phyloP scores from a whole-genome alignment of 2,888 invertebrate species.

The Xylophagus ater region DNA sequence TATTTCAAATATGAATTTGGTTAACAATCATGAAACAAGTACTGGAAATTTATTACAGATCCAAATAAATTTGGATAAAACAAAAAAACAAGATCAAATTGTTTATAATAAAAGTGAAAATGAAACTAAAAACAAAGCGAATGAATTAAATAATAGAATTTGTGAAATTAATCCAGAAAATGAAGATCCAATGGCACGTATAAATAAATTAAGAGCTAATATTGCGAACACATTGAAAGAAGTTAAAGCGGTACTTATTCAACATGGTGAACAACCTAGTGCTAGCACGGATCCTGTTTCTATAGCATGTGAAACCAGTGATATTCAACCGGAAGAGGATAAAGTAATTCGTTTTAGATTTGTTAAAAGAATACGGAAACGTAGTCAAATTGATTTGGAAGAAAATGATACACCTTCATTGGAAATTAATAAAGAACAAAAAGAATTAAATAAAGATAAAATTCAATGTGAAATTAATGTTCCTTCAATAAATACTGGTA shows the following conservation, averaged over 20 bases:
- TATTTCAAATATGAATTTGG: neutral
- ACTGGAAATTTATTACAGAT: no score
- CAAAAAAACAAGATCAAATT: neutral
- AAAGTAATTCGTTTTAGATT: no score
- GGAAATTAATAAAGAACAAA: no score
- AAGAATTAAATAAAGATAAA: no score
- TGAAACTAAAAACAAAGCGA: neutral
- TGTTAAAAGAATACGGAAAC: no score
- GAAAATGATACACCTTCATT: no score
- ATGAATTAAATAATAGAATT: neutral
- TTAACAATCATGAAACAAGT: neutral
- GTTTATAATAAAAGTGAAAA: neutral
- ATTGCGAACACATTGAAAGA: conserved; percentile 34
- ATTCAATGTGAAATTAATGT: no score
- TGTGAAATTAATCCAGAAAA: neutral
- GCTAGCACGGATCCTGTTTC: no score
- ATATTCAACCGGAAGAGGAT: no score
- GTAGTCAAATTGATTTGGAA: no score
- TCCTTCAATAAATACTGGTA: no score
- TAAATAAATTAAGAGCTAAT: conserved; percentile 33
- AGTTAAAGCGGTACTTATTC: conserved; percentile 34
- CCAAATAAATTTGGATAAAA: neutral
- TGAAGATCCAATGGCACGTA: conserved; percentile 30
- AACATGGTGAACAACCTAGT: conserved; percentile 16
- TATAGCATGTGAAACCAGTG: no score